These are phyloP conservation scores for Suricata suricatta DNA, from an alignment of 2,113 vertebrate genomes.

Conservation along the genomic window DNA sequence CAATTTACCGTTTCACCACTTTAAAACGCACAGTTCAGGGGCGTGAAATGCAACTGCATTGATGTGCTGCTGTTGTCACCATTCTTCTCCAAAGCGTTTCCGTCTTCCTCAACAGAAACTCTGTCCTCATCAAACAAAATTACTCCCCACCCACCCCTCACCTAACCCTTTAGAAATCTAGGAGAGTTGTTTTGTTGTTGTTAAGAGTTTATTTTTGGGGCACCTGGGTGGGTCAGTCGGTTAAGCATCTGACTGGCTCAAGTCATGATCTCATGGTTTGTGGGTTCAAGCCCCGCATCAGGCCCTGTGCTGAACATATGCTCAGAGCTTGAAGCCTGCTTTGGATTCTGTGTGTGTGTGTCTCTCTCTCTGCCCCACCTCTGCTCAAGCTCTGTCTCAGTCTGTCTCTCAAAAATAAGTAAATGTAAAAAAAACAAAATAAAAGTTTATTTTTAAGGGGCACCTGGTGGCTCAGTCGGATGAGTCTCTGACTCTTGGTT, in stretches of 20 bases:
- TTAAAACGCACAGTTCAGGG: not conserved
- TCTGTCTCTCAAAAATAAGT: not conserved
- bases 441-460: too few relatives aligned
- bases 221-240: not conserved
- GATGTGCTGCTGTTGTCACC: too few relatives aligned
- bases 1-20: not conserved
- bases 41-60: too few relatives aligned
- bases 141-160: not conserved
- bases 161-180: not conserved
- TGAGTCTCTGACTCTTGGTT: too few relatives aligned
- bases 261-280: not conserved
- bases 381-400: not conserved
- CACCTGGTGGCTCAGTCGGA: too few relatives aligned
- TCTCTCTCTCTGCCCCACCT: not conserved
- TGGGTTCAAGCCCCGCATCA: rapidly evolving
- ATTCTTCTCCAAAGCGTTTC: not conserved
- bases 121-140: not conserved
- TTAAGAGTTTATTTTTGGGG: too few relatives aligned
- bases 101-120: not conserved
- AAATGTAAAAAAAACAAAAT: not conserved
- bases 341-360: not conserved
- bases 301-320: not conserved
- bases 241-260: not conserved
- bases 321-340: not conserved
- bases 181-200: too few relatives aligned